Evolutionary conservation across 2,797 vertebrate genomes (phyloP), one percentile per base, ranked within the genome.

Genomic region (Agapornis canus): DNA sequence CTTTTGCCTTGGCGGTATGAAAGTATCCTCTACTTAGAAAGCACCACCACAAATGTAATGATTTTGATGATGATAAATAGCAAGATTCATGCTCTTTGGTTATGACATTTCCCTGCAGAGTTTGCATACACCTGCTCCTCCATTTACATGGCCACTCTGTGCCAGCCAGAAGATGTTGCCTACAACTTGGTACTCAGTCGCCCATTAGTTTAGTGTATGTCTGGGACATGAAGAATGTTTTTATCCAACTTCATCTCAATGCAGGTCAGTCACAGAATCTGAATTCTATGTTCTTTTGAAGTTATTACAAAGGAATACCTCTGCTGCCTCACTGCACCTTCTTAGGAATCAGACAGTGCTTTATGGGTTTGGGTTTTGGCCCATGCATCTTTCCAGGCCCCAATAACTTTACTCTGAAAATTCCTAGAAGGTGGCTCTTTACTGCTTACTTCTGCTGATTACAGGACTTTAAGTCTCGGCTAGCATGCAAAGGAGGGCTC

Each of bases 41-140:
- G 48, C 27, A n/a, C 9, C 8, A 43, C 21, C 37, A 77, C 48
- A 66, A 19, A 66, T 0, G 3, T 9, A 35, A 76, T 6, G 10
- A 60, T 71, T 60, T 27, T 25, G 37, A n/a, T 21, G 39, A 39
- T 19, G 47, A 40, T 14, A 32, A 87, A 63, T 13, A 88, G 49
- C 61, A 72, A 40, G 20, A 47, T 42, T 79, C 42, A 39, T 0
- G 1, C 45, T 68, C 4, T 51, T 61, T 21, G 27, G 47, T 56
- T 70, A 45, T 32, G 52, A 42, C 26, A 11, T 3, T 37, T 27
- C 22, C 22, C 48, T 56, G 19, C 13, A 68, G 42, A 82, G 45
- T 29, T 32, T 8, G 23, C 8, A 31, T 14, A 14, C 4, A 1
- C 29, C 37, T 1, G 0, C 29, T 59, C 11, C 25, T 22, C 9